Percentiles rank a stretch among this genome's conserved stretches.
phyloP scores from a whole-genome alignment of 2,113 vertebrate species.

The Tringa solitaria region DNA sequence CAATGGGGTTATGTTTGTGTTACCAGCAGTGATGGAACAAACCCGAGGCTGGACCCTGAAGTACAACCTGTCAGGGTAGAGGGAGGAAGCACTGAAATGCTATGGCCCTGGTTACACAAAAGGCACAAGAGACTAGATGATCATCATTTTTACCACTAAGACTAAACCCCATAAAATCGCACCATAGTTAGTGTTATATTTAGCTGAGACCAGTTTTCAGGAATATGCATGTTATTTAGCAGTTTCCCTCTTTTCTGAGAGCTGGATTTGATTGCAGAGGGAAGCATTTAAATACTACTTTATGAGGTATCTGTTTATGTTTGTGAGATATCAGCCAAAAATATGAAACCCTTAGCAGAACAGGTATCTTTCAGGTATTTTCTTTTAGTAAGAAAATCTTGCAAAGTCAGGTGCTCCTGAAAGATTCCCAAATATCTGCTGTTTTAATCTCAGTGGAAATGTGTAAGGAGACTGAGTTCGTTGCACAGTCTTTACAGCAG shows the following conservation, averaged over 20 bases:
- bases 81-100: background rate
- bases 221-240: background rate
- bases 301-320: background rate
- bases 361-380: background rate
- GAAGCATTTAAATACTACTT: background rate
- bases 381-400: background rate
- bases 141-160: background rate
- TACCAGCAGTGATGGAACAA: background rate
- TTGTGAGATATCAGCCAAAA: background rate
- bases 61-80: background rate
- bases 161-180: background rate
- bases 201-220: background rate
- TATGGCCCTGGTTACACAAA: background rate
- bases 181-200: background rate
- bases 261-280: background rate
- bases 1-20: background rate
- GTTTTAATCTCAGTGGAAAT: background rate
- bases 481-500: background rate
- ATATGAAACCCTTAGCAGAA: background rate
- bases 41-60: background rate
- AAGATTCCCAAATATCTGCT: background rate
- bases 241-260: background rate
- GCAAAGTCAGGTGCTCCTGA: background rate
- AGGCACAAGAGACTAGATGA: background rate
- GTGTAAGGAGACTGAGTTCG: background rate